Evolutionary conservation across 2,888 invertebrate genomes (phyloP), one percentile per base, ranked within the genome.

Genomic region (Xylocampa areola): DNA sequence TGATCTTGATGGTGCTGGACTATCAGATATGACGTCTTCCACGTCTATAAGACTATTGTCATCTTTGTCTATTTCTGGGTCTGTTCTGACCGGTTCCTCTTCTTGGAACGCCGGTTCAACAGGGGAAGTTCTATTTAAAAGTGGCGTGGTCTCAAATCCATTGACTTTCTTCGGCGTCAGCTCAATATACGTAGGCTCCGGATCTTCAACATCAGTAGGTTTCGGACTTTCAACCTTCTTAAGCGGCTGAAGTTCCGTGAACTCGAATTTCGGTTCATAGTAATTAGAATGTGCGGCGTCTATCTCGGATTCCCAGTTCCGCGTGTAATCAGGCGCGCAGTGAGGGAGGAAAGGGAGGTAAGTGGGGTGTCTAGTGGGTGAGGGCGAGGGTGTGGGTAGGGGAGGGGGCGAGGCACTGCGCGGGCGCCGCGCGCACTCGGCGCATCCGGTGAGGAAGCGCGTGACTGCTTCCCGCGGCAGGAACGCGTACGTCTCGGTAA

Each of bases 381-480:
- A 94, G 2, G 91, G 88, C 7, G 94, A 94, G 1, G 94, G 94
- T 0, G 94, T 92, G 1, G 94, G 94, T 0, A 95, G 88, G 1
- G 95, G 94, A 0, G 94, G 91, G 0, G 95, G 96, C 54, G 96
- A 96, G 52, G 94, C 86, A 69, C 96, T 96, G 86, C 96, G 95
- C 79, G 96, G 96, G 81, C 96, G 96, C 84, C 97, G 96, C 85
- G 97, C 97, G 90, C 99, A 99, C 90, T 98, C 98, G 35, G 97
- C 96, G 89, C 98, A 99, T 79, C 98, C 98, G 89, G 98, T 96
- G 58, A 99, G 96, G 94, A 99, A 99, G 79, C 98, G 96, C 58
- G 99, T 99, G 86, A 99, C 98, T 43, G 99, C 98, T 92, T 99
- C 99, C 54, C 99, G 96, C 3, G 99, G 99, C 77, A 99, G 95